These are phyloP conservation scores for Apodemus sylvaticus DNA, from an alignment of 2,113 vertebrate species.

Conservation along the genomic window DNA sequence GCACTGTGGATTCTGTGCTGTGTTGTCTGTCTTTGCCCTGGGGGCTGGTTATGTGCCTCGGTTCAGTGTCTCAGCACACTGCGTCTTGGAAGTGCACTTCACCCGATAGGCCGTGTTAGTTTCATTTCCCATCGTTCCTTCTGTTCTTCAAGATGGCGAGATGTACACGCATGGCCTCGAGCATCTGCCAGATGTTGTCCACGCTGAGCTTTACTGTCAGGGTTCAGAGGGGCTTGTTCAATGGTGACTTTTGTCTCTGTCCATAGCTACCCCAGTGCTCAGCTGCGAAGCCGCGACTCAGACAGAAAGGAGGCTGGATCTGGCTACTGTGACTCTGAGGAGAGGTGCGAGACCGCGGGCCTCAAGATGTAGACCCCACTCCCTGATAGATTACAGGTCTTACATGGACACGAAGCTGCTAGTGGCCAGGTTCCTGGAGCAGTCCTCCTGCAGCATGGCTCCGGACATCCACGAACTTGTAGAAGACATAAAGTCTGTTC, in stretches of 20 bases:
- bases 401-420: constrained; percentile 90
- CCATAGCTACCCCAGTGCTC: constrained; percentile 76
- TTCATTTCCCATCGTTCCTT: background rate
- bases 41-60: background rate
- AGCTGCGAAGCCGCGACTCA: constrained; percentile 85
- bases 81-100: background rate
- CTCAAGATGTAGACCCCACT: constrained; percentile 83
- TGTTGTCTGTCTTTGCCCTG: background rate
- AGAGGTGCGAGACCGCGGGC: constrained; percentile 70
- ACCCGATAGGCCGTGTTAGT: background rate
- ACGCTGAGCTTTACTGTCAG: background rate
- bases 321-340: constrained; percentile 80
- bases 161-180: background rate
- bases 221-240: background rate
- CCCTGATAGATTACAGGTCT: constrained; percentile 89
- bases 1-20: background rate
- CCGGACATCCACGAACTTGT: constrained; percentile 89
- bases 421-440: constrained; percentile 88
- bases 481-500: constrained; percentile 89
- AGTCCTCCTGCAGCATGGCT: constrained; percentile 86
- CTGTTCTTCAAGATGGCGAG: constrained; percentile 23
- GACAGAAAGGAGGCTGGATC: constrained; percentile 80
- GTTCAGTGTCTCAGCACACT: background rate
- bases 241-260: constrained; percentile 52
- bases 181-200: background rate